Evolutionary conservation across 1,140 invertebrate genomes (phyloP), one percentile per base, ranked within the genome.

Genomic region (Drosophila serrata): DNA sequence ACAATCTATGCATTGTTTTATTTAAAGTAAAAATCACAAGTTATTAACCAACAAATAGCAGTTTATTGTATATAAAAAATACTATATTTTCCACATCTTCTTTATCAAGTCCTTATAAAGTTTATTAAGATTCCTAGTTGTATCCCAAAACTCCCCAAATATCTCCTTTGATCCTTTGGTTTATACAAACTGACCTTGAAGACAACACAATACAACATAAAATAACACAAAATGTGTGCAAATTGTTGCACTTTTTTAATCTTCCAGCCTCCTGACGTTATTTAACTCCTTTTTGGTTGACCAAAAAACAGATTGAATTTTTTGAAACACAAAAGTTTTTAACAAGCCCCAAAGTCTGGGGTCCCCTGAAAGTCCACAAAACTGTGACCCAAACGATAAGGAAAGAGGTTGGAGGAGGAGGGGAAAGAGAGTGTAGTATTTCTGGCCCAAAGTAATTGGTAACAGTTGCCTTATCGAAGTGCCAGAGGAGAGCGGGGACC

Each of bases 271-370:
- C n/a, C n/a, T n/a, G n/a, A n/a, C n/a, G n/a, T n/a, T n/a, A 49
- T 65, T 29, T 35, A 0, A 24, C 53, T 68, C 60, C 63, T 53
- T 74, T 69, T 65, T 4, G 17, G 40, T 13, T 63, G 60, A 59
- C 74, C 12, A 11, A 48, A 17, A 64, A 86, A 79, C 84, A 86
- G 82, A 86, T 86, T 87, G 82, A 61, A 87, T 88, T 88, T 87
- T 88, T 82, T 4, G 49, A 72, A 57, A 27, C 79, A 77, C 49
- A 80, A 72, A 72, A 72, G 35, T 77, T 86, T 88, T 82, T 82
- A 87, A 80, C 67, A 62, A 88, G 82, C 75, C 45, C 2, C 58
- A 27, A 27, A 62, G 55, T 60, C 65, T 57, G 55, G 60, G 64
- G 55, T 53, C 46, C 42, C 48, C 51, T 1, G 37, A 40, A 39